Evolutionary conservation across 2,113 vertebrate species (phyloP), one percentile per base, ranked within the genome.

Genomic region (Craseonycteris thonglongyai): DNA sequence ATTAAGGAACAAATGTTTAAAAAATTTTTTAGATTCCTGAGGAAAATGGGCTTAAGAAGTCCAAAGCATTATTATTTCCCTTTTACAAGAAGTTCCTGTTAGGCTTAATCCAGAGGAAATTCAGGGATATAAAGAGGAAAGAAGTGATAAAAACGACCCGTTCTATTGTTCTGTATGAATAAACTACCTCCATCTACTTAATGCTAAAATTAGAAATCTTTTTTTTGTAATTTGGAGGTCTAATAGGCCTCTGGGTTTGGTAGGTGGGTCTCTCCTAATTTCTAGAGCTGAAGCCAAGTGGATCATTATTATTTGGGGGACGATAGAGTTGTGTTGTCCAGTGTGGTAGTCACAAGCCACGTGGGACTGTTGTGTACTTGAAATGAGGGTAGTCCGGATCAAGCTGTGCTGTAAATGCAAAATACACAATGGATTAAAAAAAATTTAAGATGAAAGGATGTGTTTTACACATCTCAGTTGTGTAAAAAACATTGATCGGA

Each of bases 91-190:
- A 91, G 79, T 96, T 95, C 94, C 80, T 96, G 88, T 94, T 81
- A 93, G 76, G 75, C 6, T 66, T 82, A 59, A 68, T 95, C 47
- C 26, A 92, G 83, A 95, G 96, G 96, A 94, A 96, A 96, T 93
- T 96, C 65, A 82, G 56, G 93, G 75, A 79, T 89, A 92, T 81
- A 83, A 94, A 93, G 65, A 95, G 84, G 92, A 94, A 79, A 97
- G 63, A 59, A 63, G 68, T 28, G 54, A 94, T 96, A 95, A 91
- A 85, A 97, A 85, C 0, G 38, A 78, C 61, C 69, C 65, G 61
- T 90, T 90, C 86, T 96, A 80, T 95, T 96, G 89, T 95, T 97
- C 45, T 93, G 18, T 74, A 15, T 89, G 93, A 94, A 58, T 88
- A 89, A 93, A n/a, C 33, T 56, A 61, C 65, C 56, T 93, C 69